Conservation (phyloP, 2,888 invertebrate species). For the Antheraea yamamai region DNA sequence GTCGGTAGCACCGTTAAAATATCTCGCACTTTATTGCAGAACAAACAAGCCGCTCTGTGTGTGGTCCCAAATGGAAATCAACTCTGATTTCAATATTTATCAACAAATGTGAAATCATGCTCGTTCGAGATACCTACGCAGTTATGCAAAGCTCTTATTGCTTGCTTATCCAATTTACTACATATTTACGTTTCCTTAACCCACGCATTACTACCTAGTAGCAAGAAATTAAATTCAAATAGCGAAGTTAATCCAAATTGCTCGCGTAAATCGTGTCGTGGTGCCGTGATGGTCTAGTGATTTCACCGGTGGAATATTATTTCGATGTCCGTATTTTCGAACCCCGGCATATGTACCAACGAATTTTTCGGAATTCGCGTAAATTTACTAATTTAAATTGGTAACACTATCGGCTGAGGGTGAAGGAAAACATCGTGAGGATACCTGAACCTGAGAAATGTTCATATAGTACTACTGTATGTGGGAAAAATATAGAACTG, state of each 20-base stretch:
- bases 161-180: conserved; percentile 23
- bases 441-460: too few relatives aligned
- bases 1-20: conserved; percentile 58
- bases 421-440: too few relatives aligned
- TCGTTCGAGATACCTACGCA: conserved; percentile 45
- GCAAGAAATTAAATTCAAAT: not conserved
- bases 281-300: too few relatives aligned
- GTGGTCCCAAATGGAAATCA: conserved; percentile 64
- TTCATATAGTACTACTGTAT: too few relatives aligned
- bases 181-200: conserved; percentile 6
- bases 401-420: too few relatives aligned
- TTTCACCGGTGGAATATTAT: too few relatives aligned
- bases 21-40: conserved; percentile 36
- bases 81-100: conserved; percentile 69
- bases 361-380: too few relatives aligned
- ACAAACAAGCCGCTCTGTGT: conserved; percentile 60
- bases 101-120: conserved; percentile 60
- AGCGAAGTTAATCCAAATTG: not conserved
- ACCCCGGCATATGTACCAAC: too few relatives aligned
- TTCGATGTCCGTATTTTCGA: too few relatives aligned
- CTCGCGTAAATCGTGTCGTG: not conserved
- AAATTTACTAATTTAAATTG: too few relatives aligned
- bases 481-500: too few relatives aligned
- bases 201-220: conserved; percentile 2
- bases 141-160: conserved; percentile 54